Conservation (phyloP, 2,113 vertebrate genomes). For the Melanostigma gelatinosum region DNA sequence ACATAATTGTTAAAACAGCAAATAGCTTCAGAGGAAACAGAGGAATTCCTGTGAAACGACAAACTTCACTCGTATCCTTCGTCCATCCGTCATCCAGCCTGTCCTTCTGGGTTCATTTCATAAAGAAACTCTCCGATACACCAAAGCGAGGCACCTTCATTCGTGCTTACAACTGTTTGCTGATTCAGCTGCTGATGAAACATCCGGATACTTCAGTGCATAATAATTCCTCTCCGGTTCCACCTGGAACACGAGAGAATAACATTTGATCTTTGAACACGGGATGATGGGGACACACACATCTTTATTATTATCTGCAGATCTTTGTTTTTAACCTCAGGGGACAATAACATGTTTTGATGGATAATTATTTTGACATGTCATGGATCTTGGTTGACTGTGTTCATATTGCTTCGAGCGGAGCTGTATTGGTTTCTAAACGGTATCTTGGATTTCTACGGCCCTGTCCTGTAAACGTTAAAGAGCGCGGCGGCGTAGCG, state of each 20-base stretch:
- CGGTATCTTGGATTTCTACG: constrained; percentile 9
- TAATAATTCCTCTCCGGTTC: neutral
- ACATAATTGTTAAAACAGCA: constrained; percentile 29
- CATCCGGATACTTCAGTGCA: neutral
- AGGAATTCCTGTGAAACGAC: constrained; percentile 22
- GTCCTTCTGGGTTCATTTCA: neutral
- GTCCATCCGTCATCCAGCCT: constrained; percentile 23
- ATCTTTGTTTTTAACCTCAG: neutral
- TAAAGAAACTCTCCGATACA: constrained; percentile 4
- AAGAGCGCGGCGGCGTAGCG: neutral
- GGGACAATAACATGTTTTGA: neutral
- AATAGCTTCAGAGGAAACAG: constrained; percentile 31
- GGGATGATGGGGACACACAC: neutral
- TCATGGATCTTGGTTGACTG: neutral
- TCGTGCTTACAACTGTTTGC: constrained; percentile 1
- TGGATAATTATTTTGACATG: neutral
- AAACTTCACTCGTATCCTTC: constrained; percentile 7
- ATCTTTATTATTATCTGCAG: neutral
- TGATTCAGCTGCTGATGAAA: constrained; percentile 1
- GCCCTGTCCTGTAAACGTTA: neutral
- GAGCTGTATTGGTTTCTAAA: constrained; percentile 28
- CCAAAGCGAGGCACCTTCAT: constrained; percentile 9
- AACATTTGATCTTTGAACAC: constrained; percentile 9
- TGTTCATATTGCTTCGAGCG: constrained; percentile 2
- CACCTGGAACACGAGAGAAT: neutral